A percentile compares a stretch with the other conserved stretches of the same genome.
Evolutionary conservation across 2,113 vertebrate genomes (phyloP).

Genomic region (Raphicerus campestris): DNA sequence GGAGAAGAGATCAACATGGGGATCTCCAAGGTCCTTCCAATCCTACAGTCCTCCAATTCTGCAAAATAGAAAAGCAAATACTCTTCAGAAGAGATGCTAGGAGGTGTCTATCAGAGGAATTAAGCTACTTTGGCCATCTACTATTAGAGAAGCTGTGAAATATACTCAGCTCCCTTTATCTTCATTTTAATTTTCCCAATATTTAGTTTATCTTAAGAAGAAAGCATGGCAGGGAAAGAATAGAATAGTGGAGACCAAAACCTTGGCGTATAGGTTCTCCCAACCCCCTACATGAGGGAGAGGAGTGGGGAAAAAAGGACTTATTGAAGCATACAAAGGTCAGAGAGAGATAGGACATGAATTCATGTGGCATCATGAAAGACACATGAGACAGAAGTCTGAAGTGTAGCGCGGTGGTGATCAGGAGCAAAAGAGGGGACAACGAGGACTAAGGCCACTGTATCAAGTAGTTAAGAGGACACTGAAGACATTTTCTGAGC

Average conservation of each 20-base stretch:
- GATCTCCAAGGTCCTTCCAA: no score
- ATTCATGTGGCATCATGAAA: neutral
- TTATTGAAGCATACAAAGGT: neutral
- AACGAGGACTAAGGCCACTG: accelerated
- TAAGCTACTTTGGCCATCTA: no score
- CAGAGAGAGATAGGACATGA: neutral
- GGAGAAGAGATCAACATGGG: neutral
- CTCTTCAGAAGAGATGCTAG: neutral
- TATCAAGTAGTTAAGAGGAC: accelerated
- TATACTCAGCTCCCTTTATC: neutral
- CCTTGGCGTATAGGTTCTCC: neutral
- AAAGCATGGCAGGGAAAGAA: neutral
- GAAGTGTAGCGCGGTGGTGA: accelerated
- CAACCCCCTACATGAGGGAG: neutral
- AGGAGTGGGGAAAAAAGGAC: neutral
- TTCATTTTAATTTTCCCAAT: neutral
- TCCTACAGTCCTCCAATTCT: neutral
- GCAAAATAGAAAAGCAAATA: neutral
- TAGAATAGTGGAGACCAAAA: neutral
- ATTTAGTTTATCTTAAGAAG: neutral
- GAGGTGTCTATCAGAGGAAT: accelerated
- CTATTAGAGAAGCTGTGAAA: neutral
- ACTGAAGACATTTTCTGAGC: accelerated
- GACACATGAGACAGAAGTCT: accelerated
- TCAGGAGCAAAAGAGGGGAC: neutral